Evolutionary conservation across 2,113 vertebrate species (phyloP), one percentile per base, ranked within the genome.

Genomic region (Hystrix cristata): DNA sequence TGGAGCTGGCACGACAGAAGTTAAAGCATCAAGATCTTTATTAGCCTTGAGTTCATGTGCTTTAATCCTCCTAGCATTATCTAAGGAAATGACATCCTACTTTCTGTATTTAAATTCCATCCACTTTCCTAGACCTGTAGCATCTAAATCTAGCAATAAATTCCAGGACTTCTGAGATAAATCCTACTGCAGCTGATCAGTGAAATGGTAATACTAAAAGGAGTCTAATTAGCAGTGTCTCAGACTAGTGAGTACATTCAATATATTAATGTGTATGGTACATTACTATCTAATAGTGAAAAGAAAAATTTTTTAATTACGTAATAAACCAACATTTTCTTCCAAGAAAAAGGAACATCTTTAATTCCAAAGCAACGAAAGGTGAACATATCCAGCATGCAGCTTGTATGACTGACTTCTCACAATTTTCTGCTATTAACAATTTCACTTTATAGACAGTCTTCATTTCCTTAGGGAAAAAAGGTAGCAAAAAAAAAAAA

Each of bases 351-450:
- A 69, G 31, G 13, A 85, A 27, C 85, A n/a, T 19, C 62, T 82
- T 90, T 83, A 79, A 95, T 92, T 78, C 72, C 46, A 84, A 14
- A 12, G 9, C 10, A 5, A 69, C 43, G 82, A 62, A 96, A 90
- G 12, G 55, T 27, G 8, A 9, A 85, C 60, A 27, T 25, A 84
- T 1, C 4, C 12, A 72, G 74, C 18, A 57, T 21, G 0, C 3
- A 94, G 46, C 46, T 69, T 34, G 64, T 83, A 2, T 19, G 78
- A 87, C 0, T 76, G 48, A 60, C 64, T 94, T 94, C 46, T 65
- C 48, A 93, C 1, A 60, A 62, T 69, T 82, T 60, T 69, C 55
- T 91, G 48, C 59, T 69, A 38, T 19, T 94, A 86, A 21, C n/a
- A 74, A 96, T n/a, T 25, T 5, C 43, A 62, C 62, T 89, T 96